Percentiles rank a stretch among this genome's conserved stretches.
These are phyloP conservation scores for Paracentrotus lividus DNA, from an alignment of 53 echinoderm and acorn worm genomes.

Conservation along the genomic window DNA sequence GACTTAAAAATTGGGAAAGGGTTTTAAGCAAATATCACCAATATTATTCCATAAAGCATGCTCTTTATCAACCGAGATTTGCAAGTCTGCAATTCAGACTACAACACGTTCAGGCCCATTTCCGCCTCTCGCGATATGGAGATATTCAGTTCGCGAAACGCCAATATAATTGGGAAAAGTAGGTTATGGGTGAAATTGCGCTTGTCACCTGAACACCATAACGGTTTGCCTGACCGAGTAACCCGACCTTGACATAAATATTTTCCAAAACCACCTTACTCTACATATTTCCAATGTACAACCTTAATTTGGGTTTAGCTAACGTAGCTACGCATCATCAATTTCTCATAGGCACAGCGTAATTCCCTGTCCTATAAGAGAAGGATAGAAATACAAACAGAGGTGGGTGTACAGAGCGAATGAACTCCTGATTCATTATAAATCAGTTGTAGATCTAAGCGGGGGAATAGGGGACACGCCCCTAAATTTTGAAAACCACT, in stretches of 20 bases:
- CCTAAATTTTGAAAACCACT: too few species aligned
- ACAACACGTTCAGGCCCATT: background rate
- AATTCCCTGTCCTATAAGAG: too few species aligned
- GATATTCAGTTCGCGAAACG: background rate
- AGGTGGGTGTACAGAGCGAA: too few species aligned
- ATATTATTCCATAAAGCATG: too few species aligned
- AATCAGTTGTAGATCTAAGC: too few species aligned
- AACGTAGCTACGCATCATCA: background rate
- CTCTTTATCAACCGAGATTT: too few species aligned
- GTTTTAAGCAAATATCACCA: too few species aligned
- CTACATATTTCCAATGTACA: too few species aligned
- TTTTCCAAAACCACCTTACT: background rate
- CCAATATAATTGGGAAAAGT: slow-evolving; percentile 29
- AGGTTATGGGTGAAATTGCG: slow-evolving; percentile 38
- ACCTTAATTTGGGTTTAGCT: background rate
- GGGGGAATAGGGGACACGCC: too few species aligned
- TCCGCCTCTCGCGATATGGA: background rate
- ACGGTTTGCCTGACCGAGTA: slow-evolving; percentile 4
- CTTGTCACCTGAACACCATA: slow-evolving; percentile 8
- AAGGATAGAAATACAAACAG: too few species aligned
- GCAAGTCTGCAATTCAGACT: background rate
- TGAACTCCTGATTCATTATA: too few species aligned
- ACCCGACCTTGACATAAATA: slow-evolving; percentile 33
- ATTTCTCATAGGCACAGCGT: background rate
- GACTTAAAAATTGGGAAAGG: too few species aligned